A percentile compares a stretch with the other conserved stretches of the same genome.
phyloP scores from a whole-genome alignment of 2,797 vertebrate species.

The Gymnopithys bicolor region DNA sequence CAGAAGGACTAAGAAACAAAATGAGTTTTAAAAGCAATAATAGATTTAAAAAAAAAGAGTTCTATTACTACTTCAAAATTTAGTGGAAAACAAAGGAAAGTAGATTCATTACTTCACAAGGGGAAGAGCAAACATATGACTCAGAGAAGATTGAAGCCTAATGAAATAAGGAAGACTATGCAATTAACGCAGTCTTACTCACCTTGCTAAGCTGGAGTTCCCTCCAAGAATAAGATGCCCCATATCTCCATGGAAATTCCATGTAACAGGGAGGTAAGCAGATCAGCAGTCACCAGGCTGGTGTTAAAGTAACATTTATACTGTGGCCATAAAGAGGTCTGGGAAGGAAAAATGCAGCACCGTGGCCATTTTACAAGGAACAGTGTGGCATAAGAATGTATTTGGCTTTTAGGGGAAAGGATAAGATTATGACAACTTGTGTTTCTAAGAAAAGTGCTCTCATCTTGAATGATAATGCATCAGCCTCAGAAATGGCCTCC shows the following conservation, averaged over 20 bases:
- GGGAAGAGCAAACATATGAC: background rate
- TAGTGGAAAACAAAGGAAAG: background rate
- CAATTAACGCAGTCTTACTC: background rate
- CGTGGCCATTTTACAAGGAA: background rate
- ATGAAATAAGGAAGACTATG: background rate
- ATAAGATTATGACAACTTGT: background rate
- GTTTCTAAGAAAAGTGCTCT: slow-evolving; percentile 40
- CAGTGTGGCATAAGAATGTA: background rate
- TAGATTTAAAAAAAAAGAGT: background rate
- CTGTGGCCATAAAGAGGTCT: background rate
- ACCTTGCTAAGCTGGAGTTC: background rate
- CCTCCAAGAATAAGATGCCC: background rate
- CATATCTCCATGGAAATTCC: background rate
- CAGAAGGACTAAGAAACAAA: background rate
- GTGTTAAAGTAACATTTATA: background rate
- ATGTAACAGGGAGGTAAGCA: background rate
- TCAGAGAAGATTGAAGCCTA: background rate
- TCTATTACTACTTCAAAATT: background rate
- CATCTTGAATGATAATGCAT: slow-evolving; percentile 1
- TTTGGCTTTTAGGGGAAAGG: background rate
- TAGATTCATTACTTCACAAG: background rate
- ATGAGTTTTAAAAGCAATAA: background rate
- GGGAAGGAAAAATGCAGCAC: background rate
- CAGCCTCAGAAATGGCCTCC: slow-evolving; percentile 23
- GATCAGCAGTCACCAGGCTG: background rate